phyloP scores from a whole-genome alignment of 2,113 vertebrate species.

The Phalacrocorax brasilianus region DNA sequence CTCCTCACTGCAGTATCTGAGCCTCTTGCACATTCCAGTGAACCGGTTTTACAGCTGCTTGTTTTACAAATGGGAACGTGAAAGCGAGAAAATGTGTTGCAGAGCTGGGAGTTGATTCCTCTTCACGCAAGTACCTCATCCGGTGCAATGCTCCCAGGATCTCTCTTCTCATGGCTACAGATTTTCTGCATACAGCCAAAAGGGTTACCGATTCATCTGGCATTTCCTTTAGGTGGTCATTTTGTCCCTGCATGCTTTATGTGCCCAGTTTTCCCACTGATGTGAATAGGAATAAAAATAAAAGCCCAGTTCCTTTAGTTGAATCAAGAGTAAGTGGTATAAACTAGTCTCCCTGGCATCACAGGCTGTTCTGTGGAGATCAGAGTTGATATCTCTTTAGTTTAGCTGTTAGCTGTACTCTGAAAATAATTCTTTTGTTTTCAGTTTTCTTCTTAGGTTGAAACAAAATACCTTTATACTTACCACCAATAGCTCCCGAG shows the following conservation, averaged over 20 bases:
- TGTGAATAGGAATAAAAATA: neutral
- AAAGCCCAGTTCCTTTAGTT: neutral
- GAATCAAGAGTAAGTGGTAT: neutral
- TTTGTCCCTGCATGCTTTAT: neutral
- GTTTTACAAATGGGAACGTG: neutral
- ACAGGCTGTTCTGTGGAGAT: neutral
- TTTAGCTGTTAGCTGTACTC: neutral
- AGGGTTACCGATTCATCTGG: neutral
- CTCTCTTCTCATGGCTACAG: neutral
- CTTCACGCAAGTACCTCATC: neutral
- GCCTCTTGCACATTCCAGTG: neutral
- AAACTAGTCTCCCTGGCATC: neutral
- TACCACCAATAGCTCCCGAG: constrained; percentile 21
- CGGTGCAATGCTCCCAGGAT: neutral
- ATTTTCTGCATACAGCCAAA: neutral
- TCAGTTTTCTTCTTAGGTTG: neutral
- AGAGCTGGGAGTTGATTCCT: neutral
- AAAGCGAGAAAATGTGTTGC: neutral
- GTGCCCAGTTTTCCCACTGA: neutral
- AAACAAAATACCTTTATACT: constrained; percentile 14
- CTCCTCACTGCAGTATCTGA: neutral
- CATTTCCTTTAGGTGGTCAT: neutral
- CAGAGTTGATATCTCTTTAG: neutral
- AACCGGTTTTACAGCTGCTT: neutral
- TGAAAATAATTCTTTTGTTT: neutral